Percentiles rank a stretch among this genome's conserved stretches.
phyloP scores from a whole-genome alignment of 37 sponge, comb jelly and placozoan species.

The Theonella swinhoei region DNA sequence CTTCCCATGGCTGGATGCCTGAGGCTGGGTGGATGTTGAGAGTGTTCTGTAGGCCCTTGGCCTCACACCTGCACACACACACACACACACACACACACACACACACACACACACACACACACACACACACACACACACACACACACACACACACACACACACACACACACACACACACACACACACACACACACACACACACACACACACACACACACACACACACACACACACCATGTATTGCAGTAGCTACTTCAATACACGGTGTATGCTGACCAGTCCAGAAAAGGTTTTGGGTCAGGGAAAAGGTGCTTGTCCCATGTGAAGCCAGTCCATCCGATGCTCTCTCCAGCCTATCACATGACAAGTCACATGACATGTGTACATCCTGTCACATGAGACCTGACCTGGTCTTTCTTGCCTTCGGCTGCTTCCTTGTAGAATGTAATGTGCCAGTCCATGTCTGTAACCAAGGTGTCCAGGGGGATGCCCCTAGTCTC shows the following conservation, averaged over 20 bases:
- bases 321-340: constrained; percentile 85
- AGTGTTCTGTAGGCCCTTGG: constrained; percentile 62
- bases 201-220: background rate
- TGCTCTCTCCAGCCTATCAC: constrained; percentile 49
- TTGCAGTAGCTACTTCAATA: background rate
- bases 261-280: constrained; percentile 72
- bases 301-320: constrained; percentile 83
- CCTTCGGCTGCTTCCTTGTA: constrained; percentile 52
- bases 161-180: no score
- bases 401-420: constrained; percentile 52
- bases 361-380: background rate
- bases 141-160: no score
- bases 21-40: constrained; percentile 83
- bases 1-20: constrained; percentile 84
- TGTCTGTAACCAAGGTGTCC: constrained; percentile 77
- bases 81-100: background rate
- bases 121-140: no score
- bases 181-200: background rate
- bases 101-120: no score
- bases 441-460: constrained; percentile 89
- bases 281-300: constrained; percentile 61
- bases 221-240: no score
- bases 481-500: constrained; percentile 57
- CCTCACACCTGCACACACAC: constrained; percentile 54
- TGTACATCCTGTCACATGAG: background rate